Evolutionary conservation across 2,797 vertebrate species (phyloP), one percentile per base, ranked within the genome.

Genomic region (Acanthis flammea): DNA sequence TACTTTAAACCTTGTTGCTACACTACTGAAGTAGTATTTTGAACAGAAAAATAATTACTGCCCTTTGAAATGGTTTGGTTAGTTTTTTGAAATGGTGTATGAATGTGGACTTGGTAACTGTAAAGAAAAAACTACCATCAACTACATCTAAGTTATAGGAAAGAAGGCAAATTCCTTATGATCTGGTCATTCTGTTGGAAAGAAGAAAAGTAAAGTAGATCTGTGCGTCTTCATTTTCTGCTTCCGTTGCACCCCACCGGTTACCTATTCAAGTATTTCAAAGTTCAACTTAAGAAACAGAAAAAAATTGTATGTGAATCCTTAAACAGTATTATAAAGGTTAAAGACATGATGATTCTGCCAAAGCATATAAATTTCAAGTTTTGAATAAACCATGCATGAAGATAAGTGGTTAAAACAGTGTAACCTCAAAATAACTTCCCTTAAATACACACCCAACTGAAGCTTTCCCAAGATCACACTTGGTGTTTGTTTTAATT

Each of bases 151-250:
- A 41, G 61, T 63, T 90, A 83, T 1, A 68, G n/a, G 53, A 71
- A 94, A 89, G 55, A 37, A 39, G n/a, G 53, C n/a, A 61, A 80
- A 86, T 68, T 90, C 68, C 45, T 60, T n/a, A 77, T 57, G n/a
- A 83, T 82, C 61, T 42, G 45, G 60, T 83, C 28, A 7, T 90
- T 94, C 94, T 96, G 93, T 47, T 90, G 88, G 90, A 83, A 95
- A 92, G 81, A 96, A 90, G 33, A 77, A 77, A 94, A 94, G 70
- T 90, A 94, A 96, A 94, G 87, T 12, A 65, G 71, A 50, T 72
- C 68, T 91, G 66, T 44, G 19, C 0, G 0, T 90, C 93, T 90
- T 95, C 81, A 3, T 86, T 77, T 95, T 72, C 58, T 71, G 72
- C 61, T 83, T 94, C 95, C 4, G 0, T 2, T 93, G 67, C 78